Evolutionary conservation across 92 coral and sea anemone genomes (phyloP).

Genomic region (Zoanthus gigantus): DNA sequence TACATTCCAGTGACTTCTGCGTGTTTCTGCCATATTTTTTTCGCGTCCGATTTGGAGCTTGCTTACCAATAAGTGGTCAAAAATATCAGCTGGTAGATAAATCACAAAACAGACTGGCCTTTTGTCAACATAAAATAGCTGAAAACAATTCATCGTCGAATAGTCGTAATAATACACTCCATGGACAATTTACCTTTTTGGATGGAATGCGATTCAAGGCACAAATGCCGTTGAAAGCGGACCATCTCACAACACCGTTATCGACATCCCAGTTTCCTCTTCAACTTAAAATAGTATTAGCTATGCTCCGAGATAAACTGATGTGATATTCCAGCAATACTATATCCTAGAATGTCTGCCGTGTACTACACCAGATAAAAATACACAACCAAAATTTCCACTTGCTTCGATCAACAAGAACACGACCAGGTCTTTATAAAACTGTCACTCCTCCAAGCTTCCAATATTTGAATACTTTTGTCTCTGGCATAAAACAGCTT

Average conservation of each 20-base stretch:
- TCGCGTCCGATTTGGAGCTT: constrained; percentile 9
- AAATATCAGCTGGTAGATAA: constrained; percentile 31
- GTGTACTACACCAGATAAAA: constrained; percentile 8
- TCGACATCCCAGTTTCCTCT: constrained; percentile 7
- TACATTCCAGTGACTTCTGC: constrained; percentile 38
- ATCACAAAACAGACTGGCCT: constrained; percentile 4
- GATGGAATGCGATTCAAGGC: constrained; percentile 27
- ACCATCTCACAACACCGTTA: constrained; percentile 41
- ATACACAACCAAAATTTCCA: constrained; percentile 9
- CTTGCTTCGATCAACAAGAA: constrained; percentile 40
- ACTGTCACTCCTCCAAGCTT: constrained; percentile 11
- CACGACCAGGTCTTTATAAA: constrained; percentile 43
- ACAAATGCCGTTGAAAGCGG: constrained; percentile 17
- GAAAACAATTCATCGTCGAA: constrained; percentile 19
- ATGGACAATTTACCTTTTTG: constrained; percentile 22
- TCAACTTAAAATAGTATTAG: constrained; percentile 10
- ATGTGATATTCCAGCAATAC: neutral
- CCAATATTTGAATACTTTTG: constrained; percentile 3
- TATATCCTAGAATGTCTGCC: constrained; percentile 28
- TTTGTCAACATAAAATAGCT: constrained; percentile 3
- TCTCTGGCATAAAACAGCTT: constrained; percentile 43
- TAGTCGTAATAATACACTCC: neutral
- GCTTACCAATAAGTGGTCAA: neutral
- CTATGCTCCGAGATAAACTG: constrained; percentile 16
- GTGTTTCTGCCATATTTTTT: neutral